phyloP scores from a whole-genome alignment of 2,888 invertebrate species.

The Tuta absoluta region DNA sequence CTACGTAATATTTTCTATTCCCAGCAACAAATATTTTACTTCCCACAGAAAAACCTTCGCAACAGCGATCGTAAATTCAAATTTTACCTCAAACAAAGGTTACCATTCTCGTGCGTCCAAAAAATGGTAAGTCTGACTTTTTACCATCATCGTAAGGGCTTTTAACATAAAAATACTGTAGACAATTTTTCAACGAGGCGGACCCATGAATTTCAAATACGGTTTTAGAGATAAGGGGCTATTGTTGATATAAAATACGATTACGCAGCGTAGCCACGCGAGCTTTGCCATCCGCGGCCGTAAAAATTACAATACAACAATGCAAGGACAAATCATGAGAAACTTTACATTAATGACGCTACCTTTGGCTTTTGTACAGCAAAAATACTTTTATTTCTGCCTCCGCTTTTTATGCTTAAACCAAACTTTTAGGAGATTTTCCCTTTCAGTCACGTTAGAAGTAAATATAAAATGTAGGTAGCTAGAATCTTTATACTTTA shows the following conservation, averaged over 20 bases:
- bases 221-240: slow-evolving; percentile 72
- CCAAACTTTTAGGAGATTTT: slow-evolving; percentile 20
- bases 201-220: slow-evolving; percentile 75
- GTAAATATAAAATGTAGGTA: background rate
- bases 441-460: background rate
- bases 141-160: slow-evolving; percentile 61
- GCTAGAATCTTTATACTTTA: background rate
- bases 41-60: slow-evolving; percentile 46
- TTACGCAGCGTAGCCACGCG: slow-evolving; percentile 73
- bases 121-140: slow-evolving; percentile 52
- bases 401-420: slow-evolving; percentile 48
- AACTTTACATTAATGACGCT: slow-evolving; percentile 70
- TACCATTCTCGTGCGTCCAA: slow-evolving; percentile 49
- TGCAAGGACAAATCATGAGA: slow-evolving; percentile 70
- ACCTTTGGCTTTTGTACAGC: slow-evolving; percentile 60
- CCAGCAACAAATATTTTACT: slow-evolving; percentile 38
- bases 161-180: slow-evolving; percentile 67
- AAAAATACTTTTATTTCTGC: slow-evolving; percentile 55
- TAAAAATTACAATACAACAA: slow-evolving; percentile 77
- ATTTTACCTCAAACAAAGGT: slow-evolving; percentile 38
- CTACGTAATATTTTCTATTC: background rate
- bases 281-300: slow-evolving; percentile 60
- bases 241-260: slow-evolving; percentile 77
- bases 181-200: slow-evolving; percentile 70
- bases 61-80: slow-evolving; percentile 46